These are phyloP conservation scores for Remorina albescens DNA, from an alignment of 2,797 vertebrate species.

Conservation along the genomic window DNA sequence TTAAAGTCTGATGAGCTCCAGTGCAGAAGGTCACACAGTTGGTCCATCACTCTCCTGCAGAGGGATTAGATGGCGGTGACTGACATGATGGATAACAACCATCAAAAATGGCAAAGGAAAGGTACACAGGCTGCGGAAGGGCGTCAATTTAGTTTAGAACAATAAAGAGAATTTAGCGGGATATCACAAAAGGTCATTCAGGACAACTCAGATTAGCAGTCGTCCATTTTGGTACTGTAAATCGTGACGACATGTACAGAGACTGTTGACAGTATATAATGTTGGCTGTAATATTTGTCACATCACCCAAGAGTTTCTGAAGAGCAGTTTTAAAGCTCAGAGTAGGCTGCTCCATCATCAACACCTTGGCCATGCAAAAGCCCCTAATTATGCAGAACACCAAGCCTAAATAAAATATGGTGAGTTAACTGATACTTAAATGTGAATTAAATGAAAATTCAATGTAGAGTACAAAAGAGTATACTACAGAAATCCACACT, in stretches of 20 bases:
- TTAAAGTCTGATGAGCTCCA: conserved; percentile 68
- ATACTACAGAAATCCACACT: background rate
- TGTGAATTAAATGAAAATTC: too few relatives aligned
- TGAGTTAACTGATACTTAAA: too few relatives aligned
- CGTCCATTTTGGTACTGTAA: too few relatives aligned
- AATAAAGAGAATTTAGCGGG: conserved; percentile 11
- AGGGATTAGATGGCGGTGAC: conserved; percentile 38
- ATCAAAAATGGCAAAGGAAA: conserved; percentile 12
- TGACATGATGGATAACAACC: conserved; percentile 38
- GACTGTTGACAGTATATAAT: too few relatives aligned
- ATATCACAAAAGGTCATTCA: background rate
- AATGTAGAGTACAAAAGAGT: background rate
- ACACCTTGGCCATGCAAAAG: background rate
- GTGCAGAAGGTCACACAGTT: conserved; percentile 66
- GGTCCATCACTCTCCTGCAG: conserved; percentile 48
- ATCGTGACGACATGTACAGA: too few relatives aligned
- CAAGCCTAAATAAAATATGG: too few relatives aligned
- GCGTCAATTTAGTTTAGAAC: conserved; percentile 17
- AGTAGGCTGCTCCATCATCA: too few relatives aligned
- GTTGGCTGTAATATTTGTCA: too few relatives aligned
- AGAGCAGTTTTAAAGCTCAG: too few relatives aligned
- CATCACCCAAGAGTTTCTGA: too few relatives aligned
- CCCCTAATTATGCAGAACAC: too few relatives aligned
- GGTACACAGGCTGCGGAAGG: background rate
- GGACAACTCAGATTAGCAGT: background rate